These are phyloP conservation scores for Caenorhabditis sinica DNA, from an alignment of 2,888 invertebrate species.

Conservation along the genomic window DNA sequence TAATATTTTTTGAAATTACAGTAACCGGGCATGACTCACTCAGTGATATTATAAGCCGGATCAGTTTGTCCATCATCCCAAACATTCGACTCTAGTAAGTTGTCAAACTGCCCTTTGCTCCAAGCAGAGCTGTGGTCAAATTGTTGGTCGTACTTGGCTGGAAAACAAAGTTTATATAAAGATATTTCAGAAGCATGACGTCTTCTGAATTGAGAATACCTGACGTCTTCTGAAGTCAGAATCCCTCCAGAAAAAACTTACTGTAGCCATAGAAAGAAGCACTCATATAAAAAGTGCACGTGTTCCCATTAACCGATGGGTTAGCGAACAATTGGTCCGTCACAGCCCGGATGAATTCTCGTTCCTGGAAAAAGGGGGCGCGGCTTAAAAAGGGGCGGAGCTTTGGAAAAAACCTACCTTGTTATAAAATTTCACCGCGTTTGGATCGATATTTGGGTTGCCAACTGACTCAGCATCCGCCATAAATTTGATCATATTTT, in stretches of 20 bases:
- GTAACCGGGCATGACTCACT: slow-evolving; percentile 25
- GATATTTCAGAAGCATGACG: too few species aligned
- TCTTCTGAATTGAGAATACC: too few species aligned
- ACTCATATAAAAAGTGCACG: slow-evolving; percentile 52
- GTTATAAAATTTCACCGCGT: slow-evolving; percentile 43
- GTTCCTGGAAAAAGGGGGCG: slow-evolving; percentile 24
- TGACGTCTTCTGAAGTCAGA: too few species aligned
- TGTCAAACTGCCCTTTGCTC: slow-evolving; percentile 44
- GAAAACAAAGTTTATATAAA: neutral
- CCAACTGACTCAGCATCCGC: slow-evolving; percentile 54
- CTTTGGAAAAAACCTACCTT: slow-evolving; percentile 6
- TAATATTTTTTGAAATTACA: neutral
- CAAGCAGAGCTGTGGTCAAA: slow-evolving; percentile 44
- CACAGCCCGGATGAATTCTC: slow-evolving; percentile 56
- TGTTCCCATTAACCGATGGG: slow-evolving; percentile 25
- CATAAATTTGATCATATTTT: slow-evolving; percentile 53
- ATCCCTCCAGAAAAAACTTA: neutral
- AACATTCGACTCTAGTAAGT: slow-evolving; percentile 35
- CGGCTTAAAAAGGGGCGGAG: neutral
- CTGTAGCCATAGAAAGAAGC: slow-evolving; percentile 56
- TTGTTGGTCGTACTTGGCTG: slow-evolving; percentile 50
- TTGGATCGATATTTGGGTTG: slow-evolving; percentile 45
- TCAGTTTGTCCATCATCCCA: slow-evolving; percentile 57
- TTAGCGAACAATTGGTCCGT: slow-evolving; percentile 48
- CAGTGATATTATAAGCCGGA: slow-evolving; percentile 48